A percentile compares a stretch with the other conserved stretches of the same genome.
Conservation (phyloP, 2,797 vertebrate species). For the Bradypodion ventrale region DNA sequence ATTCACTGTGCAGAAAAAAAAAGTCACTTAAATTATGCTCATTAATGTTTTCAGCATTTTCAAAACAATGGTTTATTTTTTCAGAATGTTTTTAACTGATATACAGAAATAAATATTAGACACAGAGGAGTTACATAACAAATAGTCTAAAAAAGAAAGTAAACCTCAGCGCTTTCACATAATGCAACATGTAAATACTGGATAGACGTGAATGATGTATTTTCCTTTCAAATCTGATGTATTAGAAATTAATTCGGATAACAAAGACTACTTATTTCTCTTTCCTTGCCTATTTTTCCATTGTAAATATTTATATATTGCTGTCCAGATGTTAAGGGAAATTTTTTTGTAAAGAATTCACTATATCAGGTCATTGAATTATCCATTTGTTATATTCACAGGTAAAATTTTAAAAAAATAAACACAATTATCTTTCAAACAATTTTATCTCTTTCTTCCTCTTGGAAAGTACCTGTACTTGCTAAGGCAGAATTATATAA, state of each 20-base stretch:
- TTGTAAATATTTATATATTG: constrained; percentile 72
- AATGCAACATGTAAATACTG: constrained; percentile 37
- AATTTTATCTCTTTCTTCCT: constrained; percentile 41
- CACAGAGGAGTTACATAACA: constrained; percentile 15
- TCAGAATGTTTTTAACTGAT: constrained; percentile 34
- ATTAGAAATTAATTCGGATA: constrained; percentile 45
- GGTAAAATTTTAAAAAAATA: constrained; percentile 74
- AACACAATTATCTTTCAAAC: constrained; percentile 72
- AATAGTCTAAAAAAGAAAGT: constrained; percentile 13
- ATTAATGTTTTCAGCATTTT: constrained; percentile 64
- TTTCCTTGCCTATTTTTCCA: constrained; percentile 67
- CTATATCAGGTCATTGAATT: constrained; percentile 74
- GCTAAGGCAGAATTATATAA: constrained; percentile 1
- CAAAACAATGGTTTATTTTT: constrained; percentile 52
- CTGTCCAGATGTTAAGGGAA: constrained; percentile 58
- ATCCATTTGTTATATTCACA: constrained; percentile 73
- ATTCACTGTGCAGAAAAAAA: constrained; percentile 55
- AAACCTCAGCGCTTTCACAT: background rate
- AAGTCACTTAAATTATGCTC: constrained; percentile 47
- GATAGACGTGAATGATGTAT: constrained; percentile 30
- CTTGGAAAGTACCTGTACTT: background rate
- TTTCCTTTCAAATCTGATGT: constrained; percentile 58
- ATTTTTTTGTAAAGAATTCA: constrained; percentile 75
- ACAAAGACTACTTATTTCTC: constrained; percentile 49
- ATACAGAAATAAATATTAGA: constrained; percentile 22